Evolutionary conservation across 2,888 invertebrate genomes (phyloP).

Genomic region (Harmothoe impar): DNA sequence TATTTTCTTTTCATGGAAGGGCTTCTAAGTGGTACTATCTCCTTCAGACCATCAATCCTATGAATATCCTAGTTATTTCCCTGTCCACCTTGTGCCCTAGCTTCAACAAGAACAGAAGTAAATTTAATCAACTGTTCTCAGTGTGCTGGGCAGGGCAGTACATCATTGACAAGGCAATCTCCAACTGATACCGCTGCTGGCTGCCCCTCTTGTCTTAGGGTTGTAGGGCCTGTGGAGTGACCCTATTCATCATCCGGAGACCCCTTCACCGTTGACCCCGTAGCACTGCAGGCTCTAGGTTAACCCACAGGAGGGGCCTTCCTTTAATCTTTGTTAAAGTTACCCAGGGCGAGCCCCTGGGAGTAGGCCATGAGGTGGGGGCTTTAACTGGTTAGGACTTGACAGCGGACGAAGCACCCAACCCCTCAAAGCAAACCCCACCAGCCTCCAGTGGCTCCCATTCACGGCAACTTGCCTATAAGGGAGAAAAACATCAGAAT

Average conservation of each 20-base stretch:
- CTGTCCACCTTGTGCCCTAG: too few species aligned
- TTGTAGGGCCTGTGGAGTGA: background rate
- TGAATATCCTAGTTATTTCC: too few species aligned
- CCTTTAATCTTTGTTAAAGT: constrained; percentile 47
- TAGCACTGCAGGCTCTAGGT: background rate
- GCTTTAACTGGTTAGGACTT: constrained; percentile 34
- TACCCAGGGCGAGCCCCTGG: constrained; percentile 1
- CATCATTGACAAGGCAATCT: constrained; percentile 37
- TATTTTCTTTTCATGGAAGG: too few species aligned
- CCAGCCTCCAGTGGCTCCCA: background rate
- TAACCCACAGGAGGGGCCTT: background rate
- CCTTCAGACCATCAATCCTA: too few species aligned
- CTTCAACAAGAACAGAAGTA: background rate
- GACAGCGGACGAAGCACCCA: background rate
- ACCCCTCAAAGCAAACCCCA: background rate
- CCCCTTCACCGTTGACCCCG: background rate
- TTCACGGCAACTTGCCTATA: background rate
- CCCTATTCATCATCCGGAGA: constrained; percentile 13
- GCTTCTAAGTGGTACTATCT: too few species aligned
- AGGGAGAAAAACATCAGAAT: background rate
- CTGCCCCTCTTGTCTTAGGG: background rate
- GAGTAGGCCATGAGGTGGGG: constrained; percentile 28
- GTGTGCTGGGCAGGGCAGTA: constrained; percentile 5
- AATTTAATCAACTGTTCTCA: background rate
- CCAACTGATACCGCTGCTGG: background rate